Base-by-base conservation (phyloP, 2,113 vertebrate genomes). In the Tichodroma muraria region DNA sequence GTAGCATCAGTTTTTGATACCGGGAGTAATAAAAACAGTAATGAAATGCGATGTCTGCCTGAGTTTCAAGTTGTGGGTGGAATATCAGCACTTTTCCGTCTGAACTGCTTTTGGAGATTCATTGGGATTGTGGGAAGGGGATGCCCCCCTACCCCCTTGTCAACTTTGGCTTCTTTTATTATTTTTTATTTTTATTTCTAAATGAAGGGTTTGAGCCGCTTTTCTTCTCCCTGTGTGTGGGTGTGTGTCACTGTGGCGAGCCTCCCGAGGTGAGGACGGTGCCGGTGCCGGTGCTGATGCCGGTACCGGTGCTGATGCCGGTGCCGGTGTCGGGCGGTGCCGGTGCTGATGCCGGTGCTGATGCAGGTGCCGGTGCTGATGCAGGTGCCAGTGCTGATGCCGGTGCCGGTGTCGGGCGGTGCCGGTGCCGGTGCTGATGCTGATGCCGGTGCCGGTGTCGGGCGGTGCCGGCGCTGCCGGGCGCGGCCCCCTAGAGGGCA, bases 401-500 rank as follows among this genome's bases (percentile, higher is more conserved):
- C 23, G 24, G 12, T 27, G 25, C 6, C 27, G 24, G 10, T 9
- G 25, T n/a, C n/a, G n/a, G n/a, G 15, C 9, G 25, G 14, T 50
- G 25, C 13, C 8, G 49, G 8, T 27, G 49, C 27, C 6, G 49
- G 25, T 50, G 49, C 7, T 50, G 49, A 15, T 50, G 24, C 7
- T 25, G 49, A 14, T 5, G 35, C 3, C 10, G 13, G 5, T 2
- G 72, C 2, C 8, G 72, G 2, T 19, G 44, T 0, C 6, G 30
- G 68, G 14, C 35, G 38, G 9, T 33, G 70, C 21, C 21, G 61
- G 89, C 50, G 59, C 24, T 90, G 83, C 37, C 90, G 75, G 70
- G 79, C 23, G 35, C 65, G 59, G 60, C 20, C 93, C 95, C 94
- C 94, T 94, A 96, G 94, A 66, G 96, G 94, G 93, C 96, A 92